Evolutionary conservation across 2,888 invertebrate species (phyloP).

Genomic region (Hemithea aestivaria): DNA sequence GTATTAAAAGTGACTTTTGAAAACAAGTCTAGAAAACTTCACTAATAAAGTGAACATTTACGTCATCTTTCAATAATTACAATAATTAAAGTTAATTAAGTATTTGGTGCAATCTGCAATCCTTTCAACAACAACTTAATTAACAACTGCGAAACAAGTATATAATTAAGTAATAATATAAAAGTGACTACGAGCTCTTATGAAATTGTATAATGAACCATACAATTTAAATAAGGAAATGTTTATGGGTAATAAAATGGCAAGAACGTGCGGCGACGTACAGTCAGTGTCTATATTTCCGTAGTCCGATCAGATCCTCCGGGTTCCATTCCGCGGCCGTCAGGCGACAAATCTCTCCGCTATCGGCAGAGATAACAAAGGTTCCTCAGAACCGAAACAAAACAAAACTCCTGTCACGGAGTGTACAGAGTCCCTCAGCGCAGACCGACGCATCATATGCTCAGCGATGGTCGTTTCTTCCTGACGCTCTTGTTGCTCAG

Average conservation of each 20-base stretch:
- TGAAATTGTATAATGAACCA: slow-evolving; percentile 15
- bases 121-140: slow-evolving; percentile 10
- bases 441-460: slow-evolving; percentile 79
- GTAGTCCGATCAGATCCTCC: slow-evolving; percentile 33
- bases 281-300: slow-evolving; percentile 27
- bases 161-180: slow-evolving; percentile 18
- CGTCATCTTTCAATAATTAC: slow-evolving; percentile 2
- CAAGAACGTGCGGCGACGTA: slow-evolving; percentile 15
- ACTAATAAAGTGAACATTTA: slow-evolving; percentile 3
- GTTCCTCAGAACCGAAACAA: slow-evolving; percentile 55
- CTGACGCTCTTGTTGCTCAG: slow-evolving; percentile 87
- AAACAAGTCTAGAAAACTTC: neutral
- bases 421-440: slow-evolving; percentile 49
- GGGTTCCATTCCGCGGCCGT: slow-evolving; percentile 32
- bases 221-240: slow-evolving; percentile 18
- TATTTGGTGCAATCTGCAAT: slow-evolving; percentile 11
- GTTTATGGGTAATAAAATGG: slow-evolving; percentile 24
- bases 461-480: slow-evolving; percentile 87
- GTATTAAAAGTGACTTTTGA: too few species aligned
- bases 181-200: slow-evolving; percentile 15
- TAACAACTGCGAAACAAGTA: slow-evolving; percentile 11
- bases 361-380: slow-evolving; percentile 49
- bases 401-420: slow-evolving; percentile 68
- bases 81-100: slow-evolving; percentile 7
- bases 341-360: slow-evolving; percentile 48